phyloP scores from a whole-genome alignment of 2,113 vertebrate genomes.

The Microcebus tavaratra region DNA sequence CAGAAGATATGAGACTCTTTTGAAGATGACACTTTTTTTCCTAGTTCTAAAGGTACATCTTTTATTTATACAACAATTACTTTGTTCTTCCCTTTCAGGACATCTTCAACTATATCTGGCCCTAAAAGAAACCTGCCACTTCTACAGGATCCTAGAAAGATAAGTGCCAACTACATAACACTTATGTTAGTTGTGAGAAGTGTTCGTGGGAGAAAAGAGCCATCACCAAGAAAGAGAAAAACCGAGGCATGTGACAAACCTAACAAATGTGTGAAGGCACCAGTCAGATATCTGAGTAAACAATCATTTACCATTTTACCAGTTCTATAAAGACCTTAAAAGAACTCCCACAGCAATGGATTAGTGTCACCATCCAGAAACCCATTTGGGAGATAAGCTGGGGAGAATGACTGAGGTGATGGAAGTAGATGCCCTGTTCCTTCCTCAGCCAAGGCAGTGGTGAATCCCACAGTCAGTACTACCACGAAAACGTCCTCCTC shows the following conservation, averaged over 20 bases:
- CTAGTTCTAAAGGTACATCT: neutral
- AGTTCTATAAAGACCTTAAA: too few species aligned
- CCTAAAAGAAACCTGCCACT: neutral
- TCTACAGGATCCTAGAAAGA: neutral
- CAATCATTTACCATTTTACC: too few species aligned
- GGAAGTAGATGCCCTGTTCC: too few species aligned
- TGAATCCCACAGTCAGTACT: neutral
- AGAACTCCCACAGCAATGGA: too few species aligned
- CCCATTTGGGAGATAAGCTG: too few species aligned
- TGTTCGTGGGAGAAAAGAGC: neutral
- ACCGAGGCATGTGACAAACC: neutral
- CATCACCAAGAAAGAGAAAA: neutral
- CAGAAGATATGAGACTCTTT: neutral
- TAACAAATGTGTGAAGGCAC: too few species aligned
- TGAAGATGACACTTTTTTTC: neutral
- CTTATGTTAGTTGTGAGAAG: neutral
- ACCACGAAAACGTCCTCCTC: neutral
- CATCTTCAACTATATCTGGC: neutral
- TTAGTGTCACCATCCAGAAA: too few species aligned
- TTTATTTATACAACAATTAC: neutral
- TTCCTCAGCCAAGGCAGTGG: too few species aligned
- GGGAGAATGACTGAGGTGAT: too few species aligned
- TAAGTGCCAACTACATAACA: neutral
- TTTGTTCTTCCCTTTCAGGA: neutral
- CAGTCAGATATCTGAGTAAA: too few species aligned